phyloP scores from a whole-genome alignment of 2,888 invertebrate genomes.

The Spisula solida region DNA sequence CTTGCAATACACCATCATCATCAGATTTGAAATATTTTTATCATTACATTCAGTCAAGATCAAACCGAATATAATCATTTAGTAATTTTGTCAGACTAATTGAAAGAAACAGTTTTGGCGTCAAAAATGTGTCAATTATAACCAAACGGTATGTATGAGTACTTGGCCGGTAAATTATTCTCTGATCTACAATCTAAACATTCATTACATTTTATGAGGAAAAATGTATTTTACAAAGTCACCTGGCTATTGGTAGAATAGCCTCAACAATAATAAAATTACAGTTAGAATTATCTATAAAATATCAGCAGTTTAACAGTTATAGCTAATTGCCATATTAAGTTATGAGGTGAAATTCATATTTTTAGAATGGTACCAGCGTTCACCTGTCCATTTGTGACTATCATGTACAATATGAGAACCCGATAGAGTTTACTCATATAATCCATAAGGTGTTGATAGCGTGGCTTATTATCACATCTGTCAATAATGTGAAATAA shows the following conservation, averaged over 20 bases:
- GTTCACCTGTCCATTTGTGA: neutral
- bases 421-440: too few relatives aligned
- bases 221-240: neutral
- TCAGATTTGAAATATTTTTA: too few relatives aligned
- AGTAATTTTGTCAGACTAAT: neutral
- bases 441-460: too few relatives aligned
- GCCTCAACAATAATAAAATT: neutral
- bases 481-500: too few relatives aligned
- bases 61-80: neutral
- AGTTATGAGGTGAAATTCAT: neutral
- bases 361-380: neutral
- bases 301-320: neutral
- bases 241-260: neutral
- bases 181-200: neutral
- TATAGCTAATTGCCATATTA: neutral
- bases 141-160: neutral
- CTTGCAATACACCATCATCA: too few relatives aligned
- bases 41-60: neutral
- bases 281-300: neutral
- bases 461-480: too few relatives aligned
- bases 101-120: neutral
- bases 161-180: neutral
- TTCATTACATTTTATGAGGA: neutral
- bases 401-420: too few relatives aligned
- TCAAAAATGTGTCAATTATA: neutral